phyloP scores from a whole-genome alignment of 2,888 invertebrate species.

The Halocaridina rubra region DNA sequence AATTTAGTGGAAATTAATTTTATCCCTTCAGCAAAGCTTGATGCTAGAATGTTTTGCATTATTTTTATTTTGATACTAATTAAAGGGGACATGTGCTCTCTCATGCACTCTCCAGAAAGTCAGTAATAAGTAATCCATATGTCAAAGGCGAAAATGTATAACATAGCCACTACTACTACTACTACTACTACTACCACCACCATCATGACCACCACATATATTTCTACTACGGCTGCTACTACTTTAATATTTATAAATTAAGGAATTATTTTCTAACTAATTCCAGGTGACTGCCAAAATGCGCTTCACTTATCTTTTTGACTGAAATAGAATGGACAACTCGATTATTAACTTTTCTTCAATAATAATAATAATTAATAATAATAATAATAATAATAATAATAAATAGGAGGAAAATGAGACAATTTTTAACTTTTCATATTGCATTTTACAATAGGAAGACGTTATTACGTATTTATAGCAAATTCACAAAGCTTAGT shows the following conservation, averaged over 20 bases:
- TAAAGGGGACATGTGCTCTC: background rate
- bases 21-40: background rate
- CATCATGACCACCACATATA: background rate
- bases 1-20: background rate
- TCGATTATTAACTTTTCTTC: background rate
- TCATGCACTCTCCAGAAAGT: no score
- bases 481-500: no score
- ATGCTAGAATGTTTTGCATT: background rate
- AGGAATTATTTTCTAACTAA: no score
- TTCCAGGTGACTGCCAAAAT: no score
- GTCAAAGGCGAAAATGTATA: no score
- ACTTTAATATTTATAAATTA: no score
- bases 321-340: background rate
- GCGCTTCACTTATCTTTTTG: background rate
- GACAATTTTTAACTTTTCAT: no score
- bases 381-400: no score
- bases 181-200: background rate
- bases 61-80: background rate
- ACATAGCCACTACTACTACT: background rate
- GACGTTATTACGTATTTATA: no score
- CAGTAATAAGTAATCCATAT: no score
- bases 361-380: background rate
- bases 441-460: no score
- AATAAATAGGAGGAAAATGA: no score
- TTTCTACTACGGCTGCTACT: background rate